phyloP scores from a whole-genome alignment of 2,888 invertebrate species.

The Merodon equestris region DNA sequence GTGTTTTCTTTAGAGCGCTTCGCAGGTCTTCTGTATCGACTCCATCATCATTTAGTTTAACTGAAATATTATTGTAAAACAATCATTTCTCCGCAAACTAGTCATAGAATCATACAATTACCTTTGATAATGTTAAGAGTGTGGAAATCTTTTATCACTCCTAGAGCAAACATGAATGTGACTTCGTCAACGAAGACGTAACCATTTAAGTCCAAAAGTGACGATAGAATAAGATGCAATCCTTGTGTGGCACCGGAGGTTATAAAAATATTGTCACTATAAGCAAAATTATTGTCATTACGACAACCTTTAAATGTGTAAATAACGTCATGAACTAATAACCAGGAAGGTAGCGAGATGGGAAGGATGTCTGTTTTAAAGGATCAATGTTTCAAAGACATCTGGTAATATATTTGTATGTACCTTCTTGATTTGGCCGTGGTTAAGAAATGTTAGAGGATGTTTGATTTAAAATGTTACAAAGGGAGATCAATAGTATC shows the following conservation, averaged over 20 bases:
- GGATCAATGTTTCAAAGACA: too few relatives aligned
- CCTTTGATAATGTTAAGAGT: conserved; percentile 80
- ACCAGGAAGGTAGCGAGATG: too few relatives aligned
- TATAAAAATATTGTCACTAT: conserved; percentile 80
- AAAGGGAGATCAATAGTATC: too few relatives aligned
- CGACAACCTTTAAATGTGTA: neutral
- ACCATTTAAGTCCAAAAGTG: conserved; percentile 80
- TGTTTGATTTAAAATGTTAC: too few relatives aligned
- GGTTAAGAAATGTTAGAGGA: too few relatives aligned
- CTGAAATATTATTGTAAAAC: conserved; percentile 71
- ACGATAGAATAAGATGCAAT: conserved; percentile 80
- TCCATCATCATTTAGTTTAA: conserved; percentile 80
- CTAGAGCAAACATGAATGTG: conserved; percentile 83
- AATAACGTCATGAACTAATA: too few relatives aligned
- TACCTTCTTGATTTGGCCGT: too few relatives aligned
- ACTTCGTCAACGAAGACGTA: conserved; percentile 83
- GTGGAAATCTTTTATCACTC: conserved; percentile 80
- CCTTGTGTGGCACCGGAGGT: conserved; percentile 83
- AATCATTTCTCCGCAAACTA: conserved; percentile 3
- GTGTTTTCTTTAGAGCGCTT: conserved; percentile 75
- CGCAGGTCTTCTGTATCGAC: conserved; percentile 80
- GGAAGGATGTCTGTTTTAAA: too few relatives aligned
- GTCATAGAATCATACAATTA: conserved; percentile 54
- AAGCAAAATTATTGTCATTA: conserved; percentile 64
- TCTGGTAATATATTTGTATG: too few relatives aligned